Evolutionary conservation across 2,113 vertebrate species (phyloP).

Genomic region (Cephalophus harveyi): DNA sequence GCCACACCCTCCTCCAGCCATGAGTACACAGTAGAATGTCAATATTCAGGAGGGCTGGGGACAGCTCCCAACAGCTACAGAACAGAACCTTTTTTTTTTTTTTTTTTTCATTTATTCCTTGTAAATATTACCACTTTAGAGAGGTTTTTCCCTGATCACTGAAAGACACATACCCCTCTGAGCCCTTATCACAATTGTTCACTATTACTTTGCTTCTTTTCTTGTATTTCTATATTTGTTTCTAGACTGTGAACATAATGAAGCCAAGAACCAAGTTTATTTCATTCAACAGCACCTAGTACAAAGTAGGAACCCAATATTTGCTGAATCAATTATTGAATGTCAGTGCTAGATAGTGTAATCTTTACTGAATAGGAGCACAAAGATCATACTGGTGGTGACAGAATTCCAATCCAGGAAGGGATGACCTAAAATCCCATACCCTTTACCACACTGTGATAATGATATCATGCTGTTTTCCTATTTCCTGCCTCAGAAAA

Average conservation of each 20-base stretch:
- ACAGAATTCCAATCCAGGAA: neutral
- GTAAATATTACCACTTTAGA: neutral
- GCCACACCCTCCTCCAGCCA: neutral
- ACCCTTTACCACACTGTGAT: neutral
- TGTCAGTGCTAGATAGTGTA: neutral
- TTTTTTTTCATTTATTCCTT: neutral
- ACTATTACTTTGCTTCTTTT: neutral
- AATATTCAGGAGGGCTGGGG: neutral
- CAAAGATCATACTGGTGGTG: neutral
- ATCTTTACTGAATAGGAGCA: neutral
- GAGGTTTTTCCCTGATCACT: neutral
- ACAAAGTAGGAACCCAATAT: neutral
- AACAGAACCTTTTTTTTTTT: neutral
- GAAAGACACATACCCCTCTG: neutral
- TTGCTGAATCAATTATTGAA: neutral
- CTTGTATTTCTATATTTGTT: neutral
- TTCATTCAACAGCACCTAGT: neutral
- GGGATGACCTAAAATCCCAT: neutral
- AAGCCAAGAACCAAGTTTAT: neutral
- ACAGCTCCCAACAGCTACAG: neutral
- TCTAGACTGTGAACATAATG: neutral
- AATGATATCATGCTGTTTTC: neutral
- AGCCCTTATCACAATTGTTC: neutral
- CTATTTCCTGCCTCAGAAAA: conserved; percentile 50
- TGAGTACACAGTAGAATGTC: neutral